phyloP scores from a whole-genome alignment of 2,113 vertebrate genomes.

The Anser brachyrhynchus region DNA sequence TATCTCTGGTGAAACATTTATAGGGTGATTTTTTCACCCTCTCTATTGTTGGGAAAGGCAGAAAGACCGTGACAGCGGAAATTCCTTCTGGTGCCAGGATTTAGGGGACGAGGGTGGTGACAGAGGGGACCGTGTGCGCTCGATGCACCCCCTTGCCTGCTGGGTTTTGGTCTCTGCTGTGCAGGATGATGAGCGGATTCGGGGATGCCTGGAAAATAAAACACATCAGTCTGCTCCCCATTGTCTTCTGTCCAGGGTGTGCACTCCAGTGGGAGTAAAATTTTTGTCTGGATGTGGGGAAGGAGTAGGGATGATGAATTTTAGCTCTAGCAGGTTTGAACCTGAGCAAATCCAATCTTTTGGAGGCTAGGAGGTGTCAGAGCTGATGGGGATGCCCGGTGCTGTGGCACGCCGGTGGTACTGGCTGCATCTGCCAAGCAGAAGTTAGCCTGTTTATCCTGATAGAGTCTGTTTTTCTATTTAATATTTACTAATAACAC shows the following conservation, averaged over 20 bases:
- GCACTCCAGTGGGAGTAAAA: neutral
- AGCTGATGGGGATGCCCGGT: neutral
- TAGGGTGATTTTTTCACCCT: neutral
- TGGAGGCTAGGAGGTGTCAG: neutral
- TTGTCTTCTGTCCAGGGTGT: neutral
- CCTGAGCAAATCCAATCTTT: neutral
- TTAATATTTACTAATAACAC: slow-evolving; percentile 63
- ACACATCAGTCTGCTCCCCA: neutral
- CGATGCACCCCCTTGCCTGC: neutral
- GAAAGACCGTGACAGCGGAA: neutral
- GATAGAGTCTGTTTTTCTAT: slow-evolving; percentile 58
- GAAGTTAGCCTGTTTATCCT: slow-evolving; percentile 61
- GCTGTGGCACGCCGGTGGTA: neutral
- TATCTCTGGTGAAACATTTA: neutral
- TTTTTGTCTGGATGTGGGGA: neutral
- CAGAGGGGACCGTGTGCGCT: neutral
- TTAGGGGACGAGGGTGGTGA: neutral
- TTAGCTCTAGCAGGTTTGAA: neutral
- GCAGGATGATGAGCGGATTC: neutral
- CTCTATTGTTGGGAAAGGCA: neutral
- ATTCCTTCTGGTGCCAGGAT: neutral
- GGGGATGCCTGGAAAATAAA: neutral
- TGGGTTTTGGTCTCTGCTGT: neutral
- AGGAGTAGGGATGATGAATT: neutral
- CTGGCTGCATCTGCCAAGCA: slow-evolving; percentile 31